phyloP scores from a whole-genome alignment of 2,113 vertebrate species.

The Zingel zingel region DNA sequence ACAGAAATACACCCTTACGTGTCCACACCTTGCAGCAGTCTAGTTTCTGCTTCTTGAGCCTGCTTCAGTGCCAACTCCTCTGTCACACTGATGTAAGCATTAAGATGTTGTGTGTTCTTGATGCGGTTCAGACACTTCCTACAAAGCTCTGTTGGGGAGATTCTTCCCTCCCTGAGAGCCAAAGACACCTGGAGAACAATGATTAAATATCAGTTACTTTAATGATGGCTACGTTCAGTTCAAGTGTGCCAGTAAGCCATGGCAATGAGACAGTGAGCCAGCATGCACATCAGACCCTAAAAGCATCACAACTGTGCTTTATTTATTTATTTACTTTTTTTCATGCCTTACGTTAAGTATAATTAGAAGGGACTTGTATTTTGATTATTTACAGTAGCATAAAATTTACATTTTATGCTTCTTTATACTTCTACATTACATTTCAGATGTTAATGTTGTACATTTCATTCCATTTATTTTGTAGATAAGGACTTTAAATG shows the following conservation, averaged over 20 bases:
- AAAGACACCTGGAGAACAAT: slow-evolving; percentile 84
- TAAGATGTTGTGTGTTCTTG: slow-evolving; percentile 89
- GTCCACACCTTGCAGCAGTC: slow-evolving; percentile 86
- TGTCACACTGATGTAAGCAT: slow-evolving; percentile 91
- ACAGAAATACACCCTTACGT: background rate
- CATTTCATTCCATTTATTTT: background rate
- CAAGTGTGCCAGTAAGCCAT: background rate
- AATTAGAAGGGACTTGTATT: background rate
- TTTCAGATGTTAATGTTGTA: background rate
- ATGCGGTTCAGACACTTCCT: slow-evolving; percentile 89
- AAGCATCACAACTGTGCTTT: background rate
- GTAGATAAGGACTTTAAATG: background rate
- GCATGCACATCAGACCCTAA: background rate
- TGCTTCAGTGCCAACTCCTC: slow-evolving; percentile 91
- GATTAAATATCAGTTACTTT: background rate
- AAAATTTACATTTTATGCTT: background rate
- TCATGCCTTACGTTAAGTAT: background rate
- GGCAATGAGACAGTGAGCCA: background rate
- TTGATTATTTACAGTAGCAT: background rate
- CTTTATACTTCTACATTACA: background rate
- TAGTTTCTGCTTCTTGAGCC: slow-evolving; percentile 89
- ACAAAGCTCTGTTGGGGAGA: slow-evolving; percentile 92
- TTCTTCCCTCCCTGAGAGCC: slow-evolving; percentile 88
- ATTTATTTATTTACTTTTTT: background rate
- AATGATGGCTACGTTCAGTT: background rate